Evolutionary conservation across 2,797 vertebrate species (phyloP), one percentile per base, ranked within the genome.

Genomic region (Ceyx erithaca): DNA sequence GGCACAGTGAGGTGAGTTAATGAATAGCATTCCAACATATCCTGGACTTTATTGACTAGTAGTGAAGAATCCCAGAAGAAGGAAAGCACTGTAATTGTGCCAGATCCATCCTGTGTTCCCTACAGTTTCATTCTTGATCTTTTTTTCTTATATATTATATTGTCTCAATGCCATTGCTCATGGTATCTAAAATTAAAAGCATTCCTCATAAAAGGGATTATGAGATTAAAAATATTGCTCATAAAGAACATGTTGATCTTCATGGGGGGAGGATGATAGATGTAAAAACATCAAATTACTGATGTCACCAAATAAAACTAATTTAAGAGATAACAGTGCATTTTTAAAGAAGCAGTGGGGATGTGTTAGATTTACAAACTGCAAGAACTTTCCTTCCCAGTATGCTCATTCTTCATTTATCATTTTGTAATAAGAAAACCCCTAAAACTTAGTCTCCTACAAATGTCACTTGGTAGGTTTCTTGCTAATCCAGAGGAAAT

Each of bases 401-500:
- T 90, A 72, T 96, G 86, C 61, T 93, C 52, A 67, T 95, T 95
- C 90, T 78, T 95, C 89, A 96, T 96, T 97, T 96, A 96, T 97
- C 96, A 96, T 96, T 97, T 93, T 90, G 59, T 96, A 97, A 95
- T 95, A 90, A 80, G 93, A 91, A 97, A 97, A 94, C 88, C 16
- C 66, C 82, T 93, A 72, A 93, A 91, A 94, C 92, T 95, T 92
- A 64, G 87, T 81, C 91, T 96, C 72, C 17, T 95, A 95, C 96
- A 96, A 96, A 97, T 97, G 96, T 97, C 96, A 96, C 96, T 97
- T 92, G 70, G 96, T 96, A 97, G 88, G 92, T 96, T 92, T 96
- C 95, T 96, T 95, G 96, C 95, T 98, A 98, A 98, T 97, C 96
- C 97, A 96, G 96, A 96, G 97, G 97, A 98, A 98, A 98, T 98